phyloP scores from a whole-genome alignment of 2,113 vertebrate species.

The Lynx canadensis region DNA sequence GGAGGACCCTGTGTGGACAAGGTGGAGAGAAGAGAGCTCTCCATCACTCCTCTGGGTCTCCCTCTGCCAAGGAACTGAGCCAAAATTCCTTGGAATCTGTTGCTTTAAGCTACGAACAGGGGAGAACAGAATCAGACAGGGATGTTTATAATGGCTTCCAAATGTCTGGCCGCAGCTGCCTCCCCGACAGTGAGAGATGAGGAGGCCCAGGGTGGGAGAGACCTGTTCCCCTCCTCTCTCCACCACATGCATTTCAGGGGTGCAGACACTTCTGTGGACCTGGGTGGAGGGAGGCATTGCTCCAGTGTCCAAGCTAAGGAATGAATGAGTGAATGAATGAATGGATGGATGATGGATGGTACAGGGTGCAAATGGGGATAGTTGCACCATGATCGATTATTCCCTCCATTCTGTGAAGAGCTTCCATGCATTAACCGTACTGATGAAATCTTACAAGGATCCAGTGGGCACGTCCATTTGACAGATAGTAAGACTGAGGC shows the following conservation, averaged over 20 bases:
- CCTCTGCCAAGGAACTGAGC: constrained; percentile 68
- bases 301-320: background rate
- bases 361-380: background rate
- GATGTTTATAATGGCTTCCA: constrained; percentile 79
- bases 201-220: constrained; percentile 5
- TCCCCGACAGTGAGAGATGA: constrained; percentile 9
- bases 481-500: background rate
- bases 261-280: background rate
- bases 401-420: background rate
- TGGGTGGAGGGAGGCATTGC: background rate
- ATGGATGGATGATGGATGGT: background rate
- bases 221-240: background rate
- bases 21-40: background rate
- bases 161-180: constrained; percentile 73
- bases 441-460: background rate
- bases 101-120: constrained; percentile 44
- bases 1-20: background rate
- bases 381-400: fast-evolving
- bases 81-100: constrained; percentile 77
- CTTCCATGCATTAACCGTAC: fast-evolving
- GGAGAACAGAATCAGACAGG: constrained; percentile 70
- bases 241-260: background rate
- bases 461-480: background rate
- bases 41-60: constrained; percentile 44
- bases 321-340: background rate